A percentile compares a stretch with the other conserved stretches of the same genome.
phyloP scores from a whole-genome alignment of 1,140 invertebrate genomes.

The Olivierus martensii region DNA sequence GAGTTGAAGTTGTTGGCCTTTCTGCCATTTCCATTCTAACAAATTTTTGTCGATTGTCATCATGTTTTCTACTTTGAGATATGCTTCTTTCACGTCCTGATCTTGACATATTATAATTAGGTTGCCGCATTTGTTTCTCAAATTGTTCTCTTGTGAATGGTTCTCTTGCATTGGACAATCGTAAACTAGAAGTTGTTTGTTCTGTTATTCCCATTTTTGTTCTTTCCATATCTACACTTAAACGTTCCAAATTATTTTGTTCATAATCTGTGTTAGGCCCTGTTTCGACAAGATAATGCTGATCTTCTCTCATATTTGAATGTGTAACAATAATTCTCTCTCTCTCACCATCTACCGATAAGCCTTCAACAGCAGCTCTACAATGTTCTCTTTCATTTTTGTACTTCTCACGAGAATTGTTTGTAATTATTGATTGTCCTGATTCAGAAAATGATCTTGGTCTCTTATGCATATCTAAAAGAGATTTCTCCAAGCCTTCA shows the following conservation, averaged over 20 bases:
- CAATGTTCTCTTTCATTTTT: too few species aligned
- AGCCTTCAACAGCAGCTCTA: too few species aligned
- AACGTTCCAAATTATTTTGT: too few species aligned
- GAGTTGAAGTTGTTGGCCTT: background rate
- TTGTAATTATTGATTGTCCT: too few species aligned
- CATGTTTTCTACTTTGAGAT: background rate
- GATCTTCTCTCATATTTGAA: too few species aligned
- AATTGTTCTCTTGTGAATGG: slow-evolving; percentile 23
- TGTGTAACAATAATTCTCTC: too few species aligned
- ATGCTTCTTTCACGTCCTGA: background rate
- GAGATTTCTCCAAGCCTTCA: slow-evolving; percentile 22
- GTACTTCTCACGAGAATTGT: too few species aligned
- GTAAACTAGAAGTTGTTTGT: slow-evolving; percentile 4
- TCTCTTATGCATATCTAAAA: slow-evolving; percentile 20
- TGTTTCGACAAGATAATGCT: too few species aligned
- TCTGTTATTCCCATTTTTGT: too few species aligned
- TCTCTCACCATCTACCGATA: too few species aligned
- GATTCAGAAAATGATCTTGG: background rate
- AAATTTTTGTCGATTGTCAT: background rate
- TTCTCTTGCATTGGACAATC: slow-evolving; percentile 16
- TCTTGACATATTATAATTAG: background rate
- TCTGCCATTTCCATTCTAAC: background rate
- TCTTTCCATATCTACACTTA: too few species aligned
- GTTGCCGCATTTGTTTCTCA: slow-evolving; percentile 21
- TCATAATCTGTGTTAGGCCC: too few species aligned